A percentile compares a stretch with the other conserved stretches of the same genome.
Conservation (phyloP, 1,140 invertebrate species). For the Spodoptera litura region DNA sequence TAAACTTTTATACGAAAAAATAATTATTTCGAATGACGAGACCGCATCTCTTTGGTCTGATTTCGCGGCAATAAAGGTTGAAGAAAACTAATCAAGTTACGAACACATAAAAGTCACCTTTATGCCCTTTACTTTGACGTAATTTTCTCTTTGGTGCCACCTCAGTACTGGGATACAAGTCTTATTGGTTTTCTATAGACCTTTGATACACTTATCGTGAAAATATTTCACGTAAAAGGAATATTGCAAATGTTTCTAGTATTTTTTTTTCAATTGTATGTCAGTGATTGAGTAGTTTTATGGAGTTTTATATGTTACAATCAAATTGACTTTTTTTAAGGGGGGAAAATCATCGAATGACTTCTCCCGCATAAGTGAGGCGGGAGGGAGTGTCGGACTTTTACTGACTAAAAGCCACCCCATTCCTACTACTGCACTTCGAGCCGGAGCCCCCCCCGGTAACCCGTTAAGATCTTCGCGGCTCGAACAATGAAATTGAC, state of each 20-base stretch:
- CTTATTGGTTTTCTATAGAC: conserved; percentile 30
- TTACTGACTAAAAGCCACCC: no score
- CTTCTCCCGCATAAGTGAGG: no score
- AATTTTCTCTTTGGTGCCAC: background rate
- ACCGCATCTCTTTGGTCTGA: background rate
- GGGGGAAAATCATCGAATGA: no score
- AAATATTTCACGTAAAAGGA: background rate
- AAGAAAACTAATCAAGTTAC: conserved; percentile 33
- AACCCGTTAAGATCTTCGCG: no score
- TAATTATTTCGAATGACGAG: background rate
- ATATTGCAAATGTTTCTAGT: background rate
- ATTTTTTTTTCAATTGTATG: no score
- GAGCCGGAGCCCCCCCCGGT: no score
- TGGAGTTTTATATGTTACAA: no score
- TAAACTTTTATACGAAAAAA: background rate
- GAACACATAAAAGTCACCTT: conserved; percentile 38
- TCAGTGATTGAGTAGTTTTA: no score
- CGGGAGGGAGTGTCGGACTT: no score
- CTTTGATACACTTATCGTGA: background rate
- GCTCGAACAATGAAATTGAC: no score
- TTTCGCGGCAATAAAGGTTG: conserved; percentile 9
- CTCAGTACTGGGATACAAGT: conserved; percentile 1
- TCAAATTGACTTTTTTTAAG: no score
- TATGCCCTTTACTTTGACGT: conserved; percentile 8
- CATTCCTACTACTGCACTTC: no score